Evolutionary conservation across 2,113 vertebrate genomes (phyloP).

Genomic region (Ciconia maguari): DNA sequence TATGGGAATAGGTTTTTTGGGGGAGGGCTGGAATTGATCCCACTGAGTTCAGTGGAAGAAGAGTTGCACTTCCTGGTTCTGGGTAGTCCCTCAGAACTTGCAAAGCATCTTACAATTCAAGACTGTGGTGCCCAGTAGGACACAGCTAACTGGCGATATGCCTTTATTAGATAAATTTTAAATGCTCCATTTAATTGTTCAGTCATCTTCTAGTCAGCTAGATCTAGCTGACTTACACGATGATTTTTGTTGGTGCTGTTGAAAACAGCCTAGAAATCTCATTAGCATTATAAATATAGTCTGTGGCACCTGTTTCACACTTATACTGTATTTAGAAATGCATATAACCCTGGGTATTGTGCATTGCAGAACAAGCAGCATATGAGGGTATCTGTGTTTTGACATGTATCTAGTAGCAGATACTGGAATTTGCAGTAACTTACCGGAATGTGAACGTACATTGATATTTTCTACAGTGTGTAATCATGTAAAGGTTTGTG

Average conservation of each 20-base stretch:
- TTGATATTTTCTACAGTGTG: background rate
- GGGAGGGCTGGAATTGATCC: background rate
- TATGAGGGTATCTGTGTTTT: background rate
- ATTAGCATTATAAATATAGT: background rate
- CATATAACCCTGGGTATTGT: background rate
- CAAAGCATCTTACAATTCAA: background rate
- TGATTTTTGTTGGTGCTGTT: background rate
- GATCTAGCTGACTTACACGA: background rate
- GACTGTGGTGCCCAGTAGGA: background rate
- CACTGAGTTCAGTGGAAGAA: background rate
- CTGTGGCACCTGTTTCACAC: background rate
- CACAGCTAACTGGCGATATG: background rate
- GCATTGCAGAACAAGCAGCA: background rate
- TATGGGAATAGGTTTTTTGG: background rate
- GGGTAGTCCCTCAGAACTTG: background rate
- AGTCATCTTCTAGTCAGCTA: background rate
- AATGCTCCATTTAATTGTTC: background rate
- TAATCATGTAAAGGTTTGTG: background rate
- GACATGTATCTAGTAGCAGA: background rate
- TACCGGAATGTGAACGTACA: background rate
- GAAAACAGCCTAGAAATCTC: background rate
- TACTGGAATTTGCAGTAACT: background rate
- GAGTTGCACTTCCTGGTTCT: background rate
- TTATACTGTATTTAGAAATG: background rate
- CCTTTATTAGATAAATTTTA: background rate